phyloP scores from a whole-genome alignment of 2,113 vertebrate species.

The Crocuta crocuta region DNA sequence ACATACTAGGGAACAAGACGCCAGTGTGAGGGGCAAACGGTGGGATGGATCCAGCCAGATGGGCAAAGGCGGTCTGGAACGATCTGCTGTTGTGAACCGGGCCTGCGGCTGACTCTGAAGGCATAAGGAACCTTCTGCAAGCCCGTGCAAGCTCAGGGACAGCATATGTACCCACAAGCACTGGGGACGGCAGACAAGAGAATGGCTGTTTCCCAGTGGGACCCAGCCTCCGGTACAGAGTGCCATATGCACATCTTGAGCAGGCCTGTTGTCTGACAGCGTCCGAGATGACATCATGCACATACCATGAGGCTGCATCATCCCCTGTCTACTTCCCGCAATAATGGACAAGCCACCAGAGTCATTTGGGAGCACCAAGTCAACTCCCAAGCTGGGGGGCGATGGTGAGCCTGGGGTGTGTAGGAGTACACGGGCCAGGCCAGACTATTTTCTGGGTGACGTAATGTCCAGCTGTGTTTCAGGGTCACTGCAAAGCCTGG shows the following conservation, averaged over 20 bases:
- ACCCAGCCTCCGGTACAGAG: background rate
- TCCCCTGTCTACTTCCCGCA: background rate
- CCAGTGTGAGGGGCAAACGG: background rate
- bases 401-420: background rate
- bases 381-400: background rate
- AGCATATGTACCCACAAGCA: background rate
- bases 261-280: background rate
- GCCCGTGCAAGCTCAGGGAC: background rate
- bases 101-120: background rate
- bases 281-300: constrained; percentile 54
- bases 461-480: constrained; percentile 34
- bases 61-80: constrained; percentile 13
- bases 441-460: background rate
- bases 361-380: constrained; percentile 19
- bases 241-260: background rate
- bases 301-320: constrained; percentile 63
- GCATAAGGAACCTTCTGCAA: background rate
- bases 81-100: constrained; percentile 51
- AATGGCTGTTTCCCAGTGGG: background rate
- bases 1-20: background rate
- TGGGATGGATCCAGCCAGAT: background rate
- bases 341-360: constrained; percentile 25
- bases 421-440: background rate
- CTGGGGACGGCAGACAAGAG: constrained; percentile 52
- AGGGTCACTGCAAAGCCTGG: background rate